phyloP scores from a whole-genome alignment of 2,888 invertebrate species.

The Noctua janthe region DNA sequence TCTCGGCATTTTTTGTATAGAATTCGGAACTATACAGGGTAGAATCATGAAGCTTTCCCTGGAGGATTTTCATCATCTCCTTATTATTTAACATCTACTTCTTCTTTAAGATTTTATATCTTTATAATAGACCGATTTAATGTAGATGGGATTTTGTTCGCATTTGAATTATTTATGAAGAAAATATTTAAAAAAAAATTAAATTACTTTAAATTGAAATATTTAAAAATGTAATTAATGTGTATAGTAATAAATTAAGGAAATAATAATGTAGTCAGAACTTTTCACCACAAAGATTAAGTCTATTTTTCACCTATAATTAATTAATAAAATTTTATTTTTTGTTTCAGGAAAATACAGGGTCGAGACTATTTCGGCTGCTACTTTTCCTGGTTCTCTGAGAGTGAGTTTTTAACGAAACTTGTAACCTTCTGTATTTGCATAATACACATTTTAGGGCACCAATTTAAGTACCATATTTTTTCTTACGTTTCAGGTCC shows the following conservation, averaged over 20 bases:
- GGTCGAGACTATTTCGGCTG: conserved; percentile 89
- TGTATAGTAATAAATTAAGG: too few relatives aligned
- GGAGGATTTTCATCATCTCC: neutral
- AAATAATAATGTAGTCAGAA: neutral
- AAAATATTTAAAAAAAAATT: too few relatives aligned
- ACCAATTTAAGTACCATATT: neutral
- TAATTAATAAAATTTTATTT: neutral
- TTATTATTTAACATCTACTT: neutral
- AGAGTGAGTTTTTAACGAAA: conserved; percentile 81
- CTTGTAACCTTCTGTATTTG: neutral
- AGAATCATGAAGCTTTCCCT: neutral
- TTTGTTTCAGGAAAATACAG: conserved; percentile 89
- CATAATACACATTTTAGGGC: too few relatives aligned
- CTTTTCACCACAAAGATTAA: neutral
- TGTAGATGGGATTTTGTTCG: neutral
- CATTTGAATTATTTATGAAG: neutral
- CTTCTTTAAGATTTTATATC: neutral
- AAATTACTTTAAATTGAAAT: too few relatives aligned
- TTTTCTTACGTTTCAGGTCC: conserved; percentile 73
- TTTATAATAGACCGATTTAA: neutral
- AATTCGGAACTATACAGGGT: neutral
- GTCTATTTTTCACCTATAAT: neutral
- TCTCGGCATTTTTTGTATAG: neutral
- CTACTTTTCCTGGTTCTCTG: conserved; percentile 90
- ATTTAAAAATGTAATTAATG: too few relatives aligned